Evolutionary conservation across 2,113 vertebrate species (phyloP).

Genomic region (Erythrolamprus reginae): DNA sequence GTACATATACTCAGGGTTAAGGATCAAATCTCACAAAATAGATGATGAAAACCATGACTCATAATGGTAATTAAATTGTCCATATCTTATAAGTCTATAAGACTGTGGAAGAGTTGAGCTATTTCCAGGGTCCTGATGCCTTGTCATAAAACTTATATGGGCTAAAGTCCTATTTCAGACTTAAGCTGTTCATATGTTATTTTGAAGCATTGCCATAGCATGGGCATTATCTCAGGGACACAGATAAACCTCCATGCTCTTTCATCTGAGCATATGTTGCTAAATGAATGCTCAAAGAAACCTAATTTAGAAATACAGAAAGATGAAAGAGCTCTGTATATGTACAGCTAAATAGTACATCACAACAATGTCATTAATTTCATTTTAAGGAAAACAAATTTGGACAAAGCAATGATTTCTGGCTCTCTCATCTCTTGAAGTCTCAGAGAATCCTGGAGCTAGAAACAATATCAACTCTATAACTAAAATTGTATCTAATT

Average conservation of each 20-base stretch:
- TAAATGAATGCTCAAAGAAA: neutral
- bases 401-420: neutral
- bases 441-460: neutral
- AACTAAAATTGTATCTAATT: neutral
- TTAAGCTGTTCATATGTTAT: neutral
- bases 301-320: neutral
- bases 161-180: neutral
- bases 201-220: neutral
- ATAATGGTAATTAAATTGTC: neutral
- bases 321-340: neutral
- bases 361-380: neutral
- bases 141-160: neutral
- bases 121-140: neutral
- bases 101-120: neutral
- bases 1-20: neutral
- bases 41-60: neutral
- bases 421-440: neutral
- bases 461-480: neutral
- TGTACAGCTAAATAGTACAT: neutral
- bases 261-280: neutral
- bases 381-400: neutral
- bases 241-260: neutral
- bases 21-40: neutral
- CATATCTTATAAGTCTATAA: neutral
- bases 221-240: neutral